Conservation (phyloP, 2,888 invertebrate species). For the Antheraea yamamai region DNA sequence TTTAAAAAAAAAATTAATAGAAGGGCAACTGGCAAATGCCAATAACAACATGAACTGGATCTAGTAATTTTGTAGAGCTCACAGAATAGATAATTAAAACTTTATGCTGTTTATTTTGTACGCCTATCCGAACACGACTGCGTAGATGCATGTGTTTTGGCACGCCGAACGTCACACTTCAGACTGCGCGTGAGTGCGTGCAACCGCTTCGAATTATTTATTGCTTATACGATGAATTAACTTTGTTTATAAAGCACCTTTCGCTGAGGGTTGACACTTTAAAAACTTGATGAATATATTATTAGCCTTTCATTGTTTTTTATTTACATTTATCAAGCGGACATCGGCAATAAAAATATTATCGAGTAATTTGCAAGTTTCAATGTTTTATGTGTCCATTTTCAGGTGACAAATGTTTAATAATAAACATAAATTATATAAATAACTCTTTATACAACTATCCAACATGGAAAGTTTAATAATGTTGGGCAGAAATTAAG, state of each 20-base stretch:
- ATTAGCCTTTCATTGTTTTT: slow-evolving; percentile 50
- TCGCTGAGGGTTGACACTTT: slow-evolving; percentile 58
- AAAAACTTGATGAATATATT: slow-evolving; percentile 69
- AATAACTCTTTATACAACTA: slow-evolving; percentile 1
- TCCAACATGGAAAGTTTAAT: not conserved
- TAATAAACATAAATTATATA: slow-evolving; percentile 8
- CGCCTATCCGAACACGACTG: slow-evolving; percentile 25
- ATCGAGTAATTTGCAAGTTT: slow-evolving; percentile 9
- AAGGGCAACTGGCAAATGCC: not conserved
- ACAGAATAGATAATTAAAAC: not conserved
- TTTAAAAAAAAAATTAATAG: not conserved
- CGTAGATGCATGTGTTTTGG: slow-evolving; percentile 65
- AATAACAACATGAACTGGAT: not conserved
- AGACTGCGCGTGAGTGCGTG: slow-evolving; percentile 75
- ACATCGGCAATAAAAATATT: slow-evolving; percentile 37
- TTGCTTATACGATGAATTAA: slow-evolving; percentile 67
- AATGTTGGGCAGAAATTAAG: not conserved
- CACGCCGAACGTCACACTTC: slow-evolving; percentile 64
- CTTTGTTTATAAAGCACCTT: slow-evolving; percentile 63
- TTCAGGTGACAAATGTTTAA: slow-evolving; percentile 5
- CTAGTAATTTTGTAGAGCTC: not conserved
- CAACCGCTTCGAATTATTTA: slow-evolving; percentile 70
- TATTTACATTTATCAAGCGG: slow-evolving; percentile 50
- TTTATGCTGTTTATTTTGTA: slow-evolving; percentile 10
- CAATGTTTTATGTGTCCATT: slow-evolving; percentile 6